phyloP scores from a whole-genome alignment of 2,888 invertebrate species.

The Phyllotreta cruciferae region DNA sequence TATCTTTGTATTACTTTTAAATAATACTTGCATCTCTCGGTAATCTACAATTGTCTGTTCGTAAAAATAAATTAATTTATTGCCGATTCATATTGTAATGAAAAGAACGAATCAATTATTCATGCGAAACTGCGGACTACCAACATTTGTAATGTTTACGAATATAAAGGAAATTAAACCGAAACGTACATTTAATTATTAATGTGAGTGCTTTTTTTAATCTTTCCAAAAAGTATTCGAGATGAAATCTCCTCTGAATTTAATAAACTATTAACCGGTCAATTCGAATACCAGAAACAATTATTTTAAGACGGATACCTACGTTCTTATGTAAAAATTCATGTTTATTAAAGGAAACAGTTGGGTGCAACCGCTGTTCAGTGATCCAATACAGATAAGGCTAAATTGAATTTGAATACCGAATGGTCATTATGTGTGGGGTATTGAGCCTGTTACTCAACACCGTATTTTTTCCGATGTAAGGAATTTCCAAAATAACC shows the following conservation, averaged over 20 bases:
- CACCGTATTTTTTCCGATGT: no score
- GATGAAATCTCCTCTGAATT: no score
- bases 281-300: conserved; percentile 6
- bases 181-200: no score
- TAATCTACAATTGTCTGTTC: conserved; percentile 16
- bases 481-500: no score
- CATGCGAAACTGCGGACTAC: conserved; percentile 7
- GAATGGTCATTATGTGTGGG: conserved; percentile 29
- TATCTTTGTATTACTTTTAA: conserved; percentile 17
- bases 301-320: conserved; percentile 15
- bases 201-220: no score
- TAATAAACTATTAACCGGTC: no score
- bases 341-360: conserved; percentile 39
- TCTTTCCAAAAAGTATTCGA: no score
- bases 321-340: conserved; percentile 21
- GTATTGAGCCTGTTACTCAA: no score
- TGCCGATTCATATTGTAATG: conserved; percentile 19
- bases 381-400: conserved; percentile 45
- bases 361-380: conserved; percentile 40
- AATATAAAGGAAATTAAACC: no score
- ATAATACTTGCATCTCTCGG: conserved; percentile 14
- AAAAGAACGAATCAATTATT: conserved; percentile 13
- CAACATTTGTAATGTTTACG: no score
- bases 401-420: conserved; percentile 42
- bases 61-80: conserved; percentile 20